Evolutionary conservation across 2,797 vertebrate species (phyloP).

Genomic region (Cynodonichthys magdalenae): DNA sequence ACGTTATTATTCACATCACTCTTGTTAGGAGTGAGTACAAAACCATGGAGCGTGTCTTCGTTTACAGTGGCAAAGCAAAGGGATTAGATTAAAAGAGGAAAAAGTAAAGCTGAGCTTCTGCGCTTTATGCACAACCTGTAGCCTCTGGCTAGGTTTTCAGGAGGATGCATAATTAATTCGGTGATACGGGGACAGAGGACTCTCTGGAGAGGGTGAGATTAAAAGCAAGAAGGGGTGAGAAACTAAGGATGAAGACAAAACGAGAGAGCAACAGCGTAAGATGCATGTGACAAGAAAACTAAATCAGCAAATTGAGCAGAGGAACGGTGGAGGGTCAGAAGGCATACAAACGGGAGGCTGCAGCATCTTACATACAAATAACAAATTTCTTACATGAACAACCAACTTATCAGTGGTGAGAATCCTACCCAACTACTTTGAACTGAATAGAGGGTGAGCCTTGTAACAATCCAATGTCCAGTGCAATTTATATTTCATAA

Average conservation of each 20-base stretch:
- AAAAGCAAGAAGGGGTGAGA: slow-evolving; percentile 48
- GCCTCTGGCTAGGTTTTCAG: slow-evolving; percentile 61
- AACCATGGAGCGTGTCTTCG: slow-evolving; percentile 47
- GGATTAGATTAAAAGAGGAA: slow-evolving; percentile 25
- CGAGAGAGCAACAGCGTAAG: slow-evolving; percentile 31
- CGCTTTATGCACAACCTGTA: slow-evolving; percentile 49
- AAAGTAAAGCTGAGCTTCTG: slow-evolving; percentile 38
- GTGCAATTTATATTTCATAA: not conserved
- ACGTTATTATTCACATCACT: slow-evolving; percentile 32
- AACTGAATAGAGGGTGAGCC: slow-evolving; percentile 1
- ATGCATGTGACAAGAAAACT: slow-evolving; percentile 62
- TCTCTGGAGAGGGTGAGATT: slow-evolving; percentile 63
- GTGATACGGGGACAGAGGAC: slow-evolving; percentile 48
- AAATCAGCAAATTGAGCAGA: slow-evolving; percentile 60
- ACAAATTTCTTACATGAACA: slow-evolving; percentile 28
- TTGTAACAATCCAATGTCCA: not conserved
- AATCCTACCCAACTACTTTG: not conserved
- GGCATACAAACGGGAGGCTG: slow-evolving; percentile 54
- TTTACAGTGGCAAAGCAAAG: slow-evolving; percentile 44
- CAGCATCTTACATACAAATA: slow-evolving; percentile 44
- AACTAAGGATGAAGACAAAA: slow-evolving; percentile 29
- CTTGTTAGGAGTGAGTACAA: slow-evolving; percentile 40
- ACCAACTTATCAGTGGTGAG: slow-evolving; percentile 25
- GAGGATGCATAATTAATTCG: slow-evolving; percentile 64
- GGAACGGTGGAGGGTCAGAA: slow-evolving; percentile 34